These are phyloP conservation scores for Mystacornis crossleyi DNA, from an alignment of 2,113 vertebrate species.

Conservation along the genomic window DNA sequence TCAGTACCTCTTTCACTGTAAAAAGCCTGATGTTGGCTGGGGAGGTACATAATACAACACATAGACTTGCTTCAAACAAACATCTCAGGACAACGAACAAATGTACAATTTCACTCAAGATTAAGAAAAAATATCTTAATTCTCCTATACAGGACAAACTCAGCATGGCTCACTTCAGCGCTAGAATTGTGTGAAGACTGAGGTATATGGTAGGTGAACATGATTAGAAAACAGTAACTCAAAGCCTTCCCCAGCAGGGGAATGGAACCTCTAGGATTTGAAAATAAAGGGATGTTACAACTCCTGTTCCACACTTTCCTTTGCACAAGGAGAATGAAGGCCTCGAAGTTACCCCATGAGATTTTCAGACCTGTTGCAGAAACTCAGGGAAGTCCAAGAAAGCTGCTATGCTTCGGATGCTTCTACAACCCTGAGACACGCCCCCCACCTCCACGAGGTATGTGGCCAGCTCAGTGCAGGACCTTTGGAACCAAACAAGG, in stretches of 20 bases:
- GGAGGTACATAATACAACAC: background rate
- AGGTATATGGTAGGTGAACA: constrained; percentile 39
- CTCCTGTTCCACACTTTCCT: background rate
- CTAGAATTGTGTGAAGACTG: constrained; percentile 17
- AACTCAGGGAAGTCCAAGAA: background rate
- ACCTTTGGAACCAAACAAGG: constrained; percentile 32
- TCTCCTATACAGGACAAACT: background rate
- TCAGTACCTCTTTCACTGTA: background rate
- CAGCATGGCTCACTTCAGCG: background rate
- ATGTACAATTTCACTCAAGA: background rate
- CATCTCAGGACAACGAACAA: background rate
- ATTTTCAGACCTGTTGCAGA: background rate
- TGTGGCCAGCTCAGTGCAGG: background rate
- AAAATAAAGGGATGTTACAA: background rate
- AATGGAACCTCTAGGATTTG: background rate
- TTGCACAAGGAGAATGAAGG: background rate
- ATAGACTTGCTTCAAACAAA: background rate
- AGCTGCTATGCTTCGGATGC: background rate
- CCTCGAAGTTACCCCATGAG: background rate
- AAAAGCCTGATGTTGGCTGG: background rate
- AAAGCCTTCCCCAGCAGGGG: constrained; percentile 31
- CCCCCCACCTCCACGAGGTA: background rate
- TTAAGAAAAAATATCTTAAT: background rate
- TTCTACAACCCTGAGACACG: background rate
- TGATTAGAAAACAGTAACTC: constrained; percentile 39